Base-by-base conservation (phyloP, 2,113 vertebrate genomes). In the Paramormyrops kingsleyae region DNA sequence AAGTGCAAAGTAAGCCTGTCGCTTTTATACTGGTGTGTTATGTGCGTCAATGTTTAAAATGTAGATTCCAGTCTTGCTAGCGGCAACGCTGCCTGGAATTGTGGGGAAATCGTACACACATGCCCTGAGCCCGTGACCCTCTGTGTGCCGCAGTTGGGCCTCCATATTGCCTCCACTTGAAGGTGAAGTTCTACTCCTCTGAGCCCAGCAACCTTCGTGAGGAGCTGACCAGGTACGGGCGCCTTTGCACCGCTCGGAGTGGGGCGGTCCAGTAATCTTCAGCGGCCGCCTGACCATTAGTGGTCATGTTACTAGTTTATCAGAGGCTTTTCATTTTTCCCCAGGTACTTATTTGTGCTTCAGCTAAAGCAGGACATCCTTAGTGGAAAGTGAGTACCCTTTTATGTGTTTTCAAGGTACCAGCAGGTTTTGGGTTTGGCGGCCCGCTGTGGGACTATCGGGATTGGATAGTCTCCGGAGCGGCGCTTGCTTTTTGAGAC, bases 121-220 rank as follows among this genome's bases (percentile, higher is more conserved):
- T 21, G 44, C n/a, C 21, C 86, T 21, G 53, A 84, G 8, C 7
- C 7, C 1, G 21, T 0, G 89, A 10, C 27, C 91, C 88, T 21
- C 24, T 0, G 1, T 1, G 90, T 84, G 42, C 94, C 91, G 35
- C 90, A 99, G 98, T 99, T 92, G 99, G 99, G 44, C 98, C 99
- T 50, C 99, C 99, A 0, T 99, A 99, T 93, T 99, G 99, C 94
- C 97, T 99, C 87, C 98, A 99, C 95, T 94, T 99, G 95, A 97
- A 97, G 92, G 98, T 99, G 7, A 99, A 99, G 92, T 99, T 99
- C 95, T 99, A 99, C 93, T 99, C 98, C 0, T 99, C 98, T 5
- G 99, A 99, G 92, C 99, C 98, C 9, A 99, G 99, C 95, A 99
- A 99, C 92, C 97, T 99, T 5, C 98, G 98, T 46, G 99, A 99